Evolutionary conservation across 2,888 invertebrate species (phyloP).

Genomic region (Chorisops tibialis): DNA sequence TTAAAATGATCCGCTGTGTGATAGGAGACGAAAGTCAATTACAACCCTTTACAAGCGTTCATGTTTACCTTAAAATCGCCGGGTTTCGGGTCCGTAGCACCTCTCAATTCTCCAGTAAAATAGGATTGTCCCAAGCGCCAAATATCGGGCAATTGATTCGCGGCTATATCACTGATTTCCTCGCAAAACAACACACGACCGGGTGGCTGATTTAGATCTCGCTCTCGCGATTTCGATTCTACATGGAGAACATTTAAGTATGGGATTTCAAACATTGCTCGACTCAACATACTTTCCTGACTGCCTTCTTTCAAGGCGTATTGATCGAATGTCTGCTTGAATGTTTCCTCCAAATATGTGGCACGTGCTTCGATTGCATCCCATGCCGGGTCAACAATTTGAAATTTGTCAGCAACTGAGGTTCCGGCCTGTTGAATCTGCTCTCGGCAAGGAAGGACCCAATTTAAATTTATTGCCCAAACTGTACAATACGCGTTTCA

Average conservation of each 20-base stretch:
- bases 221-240: constrained; percentile 44
- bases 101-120: constrained; percentile 82
- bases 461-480: constrained; percentile 35
- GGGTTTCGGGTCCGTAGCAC: constrained; percentile 72
- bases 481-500: neutral
- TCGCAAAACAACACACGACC: constrained; percentile 74
- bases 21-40: no score
- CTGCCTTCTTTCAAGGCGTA: constrained; percentile 45
- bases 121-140: constrained; percentile 96
- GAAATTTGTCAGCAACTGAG: constrained; percentile 45
- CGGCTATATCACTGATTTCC: constrained; percentile 71
- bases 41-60: no score
- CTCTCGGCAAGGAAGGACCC: neutral
- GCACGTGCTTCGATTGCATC: constrained; percentile 84
- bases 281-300: constrained; percentile 41
- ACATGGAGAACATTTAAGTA: constrained; percentile 6
- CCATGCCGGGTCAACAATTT: constrained; percentile 89
- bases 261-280: neutral
- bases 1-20: constrained; percentile 76
- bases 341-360: constrained; percentile 63
- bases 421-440: constrained; percentile 47
- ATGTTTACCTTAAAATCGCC: constrained; percentile 67
- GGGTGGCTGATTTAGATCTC: constrained; percentile 53
- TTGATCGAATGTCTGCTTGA: constrained; percentile 48
- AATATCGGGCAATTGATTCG: constrained; percentile 79